phyloP scores from a whole-genome alignment of 2,888 invertebrate genomes.

The Gnatocerus cornutus region DNA sequence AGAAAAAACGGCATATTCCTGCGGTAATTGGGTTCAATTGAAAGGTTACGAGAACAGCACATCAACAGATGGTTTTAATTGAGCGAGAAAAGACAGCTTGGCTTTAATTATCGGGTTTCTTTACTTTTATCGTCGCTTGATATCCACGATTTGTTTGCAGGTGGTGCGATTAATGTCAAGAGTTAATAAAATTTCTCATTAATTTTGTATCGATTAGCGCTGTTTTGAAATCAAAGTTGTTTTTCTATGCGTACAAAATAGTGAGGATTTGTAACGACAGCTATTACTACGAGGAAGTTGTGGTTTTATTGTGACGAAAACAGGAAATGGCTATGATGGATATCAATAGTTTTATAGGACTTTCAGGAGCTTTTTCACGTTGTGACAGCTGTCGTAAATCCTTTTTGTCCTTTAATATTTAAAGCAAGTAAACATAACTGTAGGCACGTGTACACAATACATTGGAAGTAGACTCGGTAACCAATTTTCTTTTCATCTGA shows the following conservation, averaged over 20 bases:
- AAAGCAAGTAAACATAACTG: too few relatives aligned
- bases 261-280: too few relatives aligned
- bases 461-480: too few relatives aligned
- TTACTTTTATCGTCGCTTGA: slow-evolving; percentile 14
- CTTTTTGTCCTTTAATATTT: too few relatives aligned
- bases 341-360: too few relatives aligned
- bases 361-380: too few relatives aligned
- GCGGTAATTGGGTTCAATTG: slow-evolving; percentile 7
- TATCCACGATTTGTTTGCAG: slow-evolving; percentile 20
- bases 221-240: slow-evolving; percentile 2
- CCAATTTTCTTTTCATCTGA: too few relatives aligned
- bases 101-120: slow-evolving; percentile 2
- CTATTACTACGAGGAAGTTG: too few relatives aligned
- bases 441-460: too few relatives aligned
- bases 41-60: slow-evolving; percentile 18
- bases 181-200: slow-evolving; percentile 9
- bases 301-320: too few relatives aligned
- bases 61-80: slow-evolving; percentile 34
- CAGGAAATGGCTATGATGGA: too few relatives aligned
- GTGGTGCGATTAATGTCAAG: slow-evolving; percentile 8
- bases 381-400: too few relatives aligned
- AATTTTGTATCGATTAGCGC: neutral
- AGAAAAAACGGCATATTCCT: neutral
- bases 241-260: neutral
- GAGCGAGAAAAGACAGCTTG: neutral